Base-by-base conservation (phyloP, 1,140 invertebrate genomes). In the Diachasma alloeum region DNA sequence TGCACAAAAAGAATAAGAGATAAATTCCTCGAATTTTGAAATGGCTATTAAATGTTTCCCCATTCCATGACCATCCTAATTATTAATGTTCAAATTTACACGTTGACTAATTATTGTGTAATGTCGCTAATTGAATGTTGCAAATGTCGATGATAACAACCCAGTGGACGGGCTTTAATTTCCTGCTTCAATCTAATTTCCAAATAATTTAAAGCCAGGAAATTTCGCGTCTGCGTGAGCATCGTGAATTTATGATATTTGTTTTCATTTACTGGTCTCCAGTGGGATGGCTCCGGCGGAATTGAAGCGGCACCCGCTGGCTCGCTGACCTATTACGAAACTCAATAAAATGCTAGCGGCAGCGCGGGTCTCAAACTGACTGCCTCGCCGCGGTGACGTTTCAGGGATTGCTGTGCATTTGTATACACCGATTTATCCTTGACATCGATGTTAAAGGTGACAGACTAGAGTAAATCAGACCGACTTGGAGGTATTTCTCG, bases 261-360 rank as follows among this genome's bases (percentile, higher is more conserved):
- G 19, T 63, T 63, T 63, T 63, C 24, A 63, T 63, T 63, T 31
- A 31, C 24, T 9, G 59, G 59, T 63, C 59, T 63, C 24, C 9
- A 19, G 59, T 26, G 59, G 59, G 59, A 31, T 26, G 59, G 8
- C 24, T 63, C 19, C 24, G 11, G 24, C 74, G 63, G 37, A 68
- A 48, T 44, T 75, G 24, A 75, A 48, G 44, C 74, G 67, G 75
- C 66, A 78, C 56, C 39, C 19, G 74, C 75, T 80, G 76, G 80
- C 77, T 76, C 79, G 81, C 75, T 83, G 84, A 87, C 86, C 86
- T 87, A 87, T 87, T 87, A 82, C 86, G 80, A 86, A 85, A 87
- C 68, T 78, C 63, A 82, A 84, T 83, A 85, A 85, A 86, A 86
- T 84, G 80, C 76, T 83, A 79, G 67, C 71, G 72, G 76, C 59